Evolutionary conservation across 2,113 vertebrate species (phyloP), one percentile per base, ranked within the genome.

Genomic region (Nyctibius bracteatus): DNA sequence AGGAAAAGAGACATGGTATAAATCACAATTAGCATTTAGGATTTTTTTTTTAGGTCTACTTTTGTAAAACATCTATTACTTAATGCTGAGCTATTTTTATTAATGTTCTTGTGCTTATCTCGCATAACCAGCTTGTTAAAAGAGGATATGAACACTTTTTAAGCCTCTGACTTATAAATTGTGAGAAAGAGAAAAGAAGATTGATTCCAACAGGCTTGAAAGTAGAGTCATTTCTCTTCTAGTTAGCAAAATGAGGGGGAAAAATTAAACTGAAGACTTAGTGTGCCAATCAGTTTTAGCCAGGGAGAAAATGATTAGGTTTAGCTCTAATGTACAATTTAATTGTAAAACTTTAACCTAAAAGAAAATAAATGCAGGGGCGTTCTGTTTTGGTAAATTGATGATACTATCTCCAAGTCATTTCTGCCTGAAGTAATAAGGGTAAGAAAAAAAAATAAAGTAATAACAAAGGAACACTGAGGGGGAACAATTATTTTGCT

Each of bases 21-120:
- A 92, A 95, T 96, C 82, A 74, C 80, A 62, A 41, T 90, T 94
- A 92, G 43, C 35, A 44, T 81, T 75, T 54, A 77, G 18, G 5
- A 10, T 52, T 84, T 88, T 35, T 49, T 58, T 88, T 74, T 81
- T 39, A 19, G 44, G 44, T 67, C 68, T 93, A 22, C 72, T 90
- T 96, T 65, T 94, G 72, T 92, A 81, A 94, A 92, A 84, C 13
- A 30, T 54, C 62, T 52, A 41, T 91, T 90, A 73, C 67, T 91
- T 96, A 81, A 78, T 58, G 77, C 90, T 71, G 90, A 92, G 91
- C 79, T 94, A 80, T 97, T 97, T 97, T 95, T 95, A 75, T 95
- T 83, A 85, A 94, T 90, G 90, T 91, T 84, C 81, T 72, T 73
- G 65, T 1, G 70, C 94, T 97, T 97, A 97, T 97, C 97, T 95